These are phyloP conservation scores for Tetragnatha versicolor DNA, from an alignment of 1,140 invertebrate species.

Conservation along the genomic window DNA sequence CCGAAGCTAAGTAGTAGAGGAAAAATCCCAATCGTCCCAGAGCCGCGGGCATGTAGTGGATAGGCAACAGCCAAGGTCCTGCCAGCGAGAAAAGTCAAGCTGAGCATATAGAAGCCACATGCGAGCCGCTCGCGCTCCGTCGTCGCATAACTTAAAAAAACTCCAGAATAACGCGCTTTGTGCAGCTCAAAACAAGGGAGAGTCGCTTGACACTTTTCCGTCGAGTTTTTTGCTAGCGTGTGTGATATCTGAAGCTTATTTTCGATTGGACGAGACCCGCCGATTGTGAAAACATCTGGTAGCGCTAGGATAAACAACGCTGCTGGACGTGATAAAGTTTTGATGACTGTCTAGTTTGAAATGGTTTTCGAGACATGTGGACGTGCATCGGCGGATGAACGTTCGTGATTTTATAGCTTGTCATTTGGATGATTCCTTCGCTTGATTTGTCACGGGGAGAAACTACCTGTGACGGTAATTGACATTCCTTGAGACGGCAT, in stretches of 20 bases:
- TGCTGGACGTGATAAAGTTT: constrained; percentile 25
- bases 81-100: neutral
- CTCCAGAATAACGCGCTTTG: no score
- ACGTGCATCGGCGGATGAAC: no score
- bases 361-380: no score
- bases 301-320: constrained; percentile 9
- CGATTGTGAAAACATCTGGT: constrained; percentile 12
- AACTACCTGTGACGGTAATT: no score
- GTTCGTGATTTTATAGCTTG: no score
- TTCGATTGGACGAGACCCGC: neutral
- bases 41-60: constrained; percentile 23
- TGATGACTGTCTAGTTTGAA: constrained; percentile 2
- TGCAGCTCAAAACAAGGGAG: no score
- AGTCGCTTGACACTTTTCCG: no score
- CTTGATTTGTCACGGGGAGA: no score
- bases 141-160: neutral
- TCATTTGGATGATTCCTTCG: no score
- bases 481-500: no score
- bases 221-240: neutral
- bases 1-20: constrained; percentile 12
- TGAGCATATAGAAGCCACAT: neutral
- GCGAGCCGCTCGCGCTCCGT: neutral
- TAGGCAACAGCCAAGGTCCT: constrained; percentile 11
- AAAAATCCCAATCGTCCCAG: constrained; percentile 14
- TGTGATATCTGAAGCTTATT: neutral